Percentiles rank a stretch among this genome's conserved stretches.
Evolutionary conservation across 2,888 invertebrate species (phyloP).

Genomic region (Linnaemya tessellans): DNA sequence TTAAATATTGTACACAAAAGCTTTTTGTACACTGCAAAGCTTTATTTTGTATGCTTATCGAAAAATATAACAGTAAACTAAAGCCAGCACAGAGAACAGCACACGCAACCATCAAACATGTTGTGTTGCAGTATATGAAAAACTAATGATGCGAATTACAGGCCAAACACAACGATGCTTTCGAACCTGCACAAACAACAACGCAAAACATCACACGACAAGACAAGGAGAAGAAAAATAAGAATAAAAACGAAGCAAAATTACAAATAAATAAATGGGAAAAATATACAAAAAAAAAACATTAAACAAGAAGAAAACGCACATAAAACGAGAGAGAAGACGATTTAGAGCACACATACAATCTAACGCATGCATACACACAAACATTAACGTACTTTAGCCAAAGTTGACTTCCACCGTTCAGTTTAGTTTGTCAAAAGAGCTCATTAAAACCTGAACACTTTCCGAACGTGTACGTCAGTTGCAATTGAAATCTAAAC

Average conservation of each 20-base stretch:
- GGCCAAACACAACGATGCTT: constrained; percentile 57
- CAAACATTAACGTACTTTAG: not conserved
- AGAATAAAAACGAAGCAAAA: constrained; percentile 39
- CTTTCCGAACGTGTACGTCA: constrained; percentile 65
- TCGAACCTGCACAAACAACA: constrained; percentile 29
- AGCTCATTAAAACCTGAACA: constrained; percentile 62
- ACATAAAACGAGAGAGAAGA: constrained; percentile 61
- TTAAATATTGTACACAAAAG: not conserved
- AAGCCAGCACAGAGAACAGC: not conserved
- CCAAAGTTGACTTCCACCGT: constrained; percentile 33
- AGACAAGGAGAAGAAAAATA: constrained; percentile 30
- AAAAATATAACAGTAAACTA: constrained; percentile 1
- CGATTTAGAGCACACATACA: constrained; percentile 44
- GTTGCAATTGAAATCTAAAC: constrained; percentile 73
- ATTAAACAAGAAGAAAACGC: constrained; percentile 46
- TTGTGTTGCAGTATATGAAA: constrained; percentile 54
- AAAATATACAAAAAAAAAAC: too few species aligned
- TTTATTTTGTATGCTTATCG: not conserved
- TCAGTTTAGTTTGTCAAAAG: constrained; percentile 50
- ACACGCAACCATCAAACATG: constrained; percentile 53
- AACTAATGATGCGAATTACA: constrained; percentile 24
- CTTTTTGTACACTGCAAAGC: constrained; percentile 21
- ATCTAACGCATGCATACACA: not conserved
- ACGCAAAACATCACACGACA: constrained; percentile 56
- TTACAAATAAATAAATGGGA: constrained; percentile 32